These are phyloP conservation scores for Zosterops hypoxanthus DNA, from an alignment of 2,113 vertebrate species.

Conservation along the genomic window DNA sequence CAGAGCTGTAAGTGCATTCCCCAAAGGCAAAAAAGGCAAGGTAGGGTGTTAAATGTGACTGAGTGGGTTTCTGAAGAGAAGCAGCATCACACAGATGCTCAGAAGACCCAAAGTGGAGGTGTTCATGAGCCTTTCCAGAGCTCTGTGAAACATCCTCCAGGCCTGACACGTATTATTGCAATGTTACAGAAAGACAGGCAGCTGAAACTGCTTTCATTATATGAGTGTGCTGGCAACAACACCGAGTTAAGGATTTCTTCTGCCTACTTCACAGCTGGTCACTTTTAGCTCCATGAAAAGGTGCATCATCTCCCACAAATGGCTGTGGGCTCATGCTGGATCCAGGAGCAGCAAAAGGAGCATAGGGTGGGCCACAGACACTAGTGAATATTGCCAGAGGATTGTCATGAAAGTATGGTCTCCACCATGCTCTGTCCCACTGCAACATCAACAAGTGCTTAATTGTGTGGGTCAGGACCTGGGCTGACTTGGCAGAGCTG, in stretches of 20 bases:
- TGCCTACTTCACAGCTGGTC: neutral
- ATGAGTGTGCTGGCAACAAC: neutral
- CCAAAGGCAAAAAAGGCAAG: neutral
- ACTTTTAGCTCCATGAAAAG: neutral
- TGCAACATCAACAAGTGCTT: neutral
- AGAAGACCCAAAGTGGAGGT: neutral
- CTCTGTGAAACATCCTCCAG: neutral
- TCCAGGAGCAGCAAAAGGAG: neutral
- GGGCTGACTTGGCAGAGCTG: neutral
- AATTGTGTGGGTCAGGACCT: neutral
- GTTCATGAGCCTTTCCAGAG: neutral
- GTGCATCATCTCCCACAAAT: neutral
- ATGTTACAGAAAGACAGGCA: neutral
- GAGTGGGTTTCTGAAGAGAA: neutral
- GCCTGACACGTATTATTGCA: fast-evolving
- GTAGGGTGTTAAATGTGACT: neutral
- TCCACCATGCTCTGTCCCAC: neutral
- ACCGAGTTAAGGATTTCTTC: neutral
- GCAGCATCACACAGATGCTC: neutral
- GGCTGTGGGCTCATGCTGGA: neutral
- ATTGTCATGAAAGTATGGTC: neutral
- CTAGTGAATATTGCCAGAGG: neutral
- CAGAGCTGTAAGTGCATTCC: neutral
- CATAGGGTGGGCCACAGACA: neutral
- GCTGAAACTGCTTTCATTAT: neutral